Evolutionary conservation across 92 coral and sea anemone genomes (phyloP).

Genomic region (Plumapathes pennacea): DNA sequence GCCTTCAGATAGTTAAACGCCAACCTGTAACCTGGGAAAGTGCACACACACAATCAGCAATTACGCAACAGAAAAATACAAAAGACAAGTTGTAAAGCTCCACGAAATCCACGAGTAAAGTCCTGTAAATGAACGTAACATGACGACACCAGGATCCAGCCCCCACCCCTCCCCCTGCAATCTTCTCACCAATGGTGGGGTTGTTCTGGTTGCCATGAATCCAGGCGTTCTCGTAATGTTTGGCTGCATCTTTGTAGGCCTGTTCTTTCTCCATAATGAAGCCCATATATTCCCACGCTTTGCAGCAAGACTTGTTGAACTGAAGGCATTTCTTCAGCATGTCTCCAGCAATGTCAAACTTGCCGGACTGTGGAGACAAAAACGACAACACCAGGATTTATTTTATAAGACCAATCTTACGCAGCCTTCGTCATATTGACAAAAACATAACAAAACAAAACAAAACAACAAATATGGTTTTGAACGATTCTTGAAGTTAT

Average conservation of each 20-base stretch:
- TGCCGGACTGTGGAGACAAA: conserved; percentile 73
- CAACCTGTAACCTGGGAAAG: conserved; percentile 75
- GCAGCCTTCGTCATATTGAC: too few relatives aligned
- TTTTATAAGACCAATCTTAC: too few relatives aligned
- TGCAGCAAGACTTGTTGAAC: conserved; percentile 98
- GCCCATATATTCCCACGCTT: conserved; percentile 99
- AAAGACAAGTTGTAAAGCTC: too few relatives aligned
- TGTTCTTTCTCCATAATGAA: conserved; percentile 99
- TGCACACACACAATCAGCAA: too few relatives aligned
- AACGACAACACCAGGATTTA: conserved; percentile 1
- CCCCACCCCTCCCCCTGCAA: too few relatives aligned
- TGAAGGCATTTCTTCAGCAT: conserved; percentile 90
- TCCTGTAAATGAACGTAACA: neutral
- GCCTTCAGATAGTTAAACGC: conserved; percentile 98
- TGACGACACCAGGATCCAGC: too few relatives aligned
- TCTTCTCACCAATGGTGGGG: conserved; percentile 94
- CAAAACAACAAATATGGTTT: too few relatives aligned
- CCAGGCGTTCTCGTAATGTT: conserved; percentile 97
- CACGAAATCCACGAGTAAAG: neutral
- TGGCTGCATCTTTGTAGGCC: conserved; percentile 99
- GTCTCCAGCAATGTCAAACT: conserved; percentile 97
- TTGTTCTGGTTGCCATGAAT: conserved; percentile 93
- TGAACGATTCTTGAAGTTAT: too few relatives aligned
- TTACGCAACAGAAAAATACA: too few relatives aligned
- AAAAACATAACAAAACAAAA: too few relatives aligned